Conservation (phyloP, 2,113 vertebrate genomes). For the Muntiacus muntjak region DNA sequence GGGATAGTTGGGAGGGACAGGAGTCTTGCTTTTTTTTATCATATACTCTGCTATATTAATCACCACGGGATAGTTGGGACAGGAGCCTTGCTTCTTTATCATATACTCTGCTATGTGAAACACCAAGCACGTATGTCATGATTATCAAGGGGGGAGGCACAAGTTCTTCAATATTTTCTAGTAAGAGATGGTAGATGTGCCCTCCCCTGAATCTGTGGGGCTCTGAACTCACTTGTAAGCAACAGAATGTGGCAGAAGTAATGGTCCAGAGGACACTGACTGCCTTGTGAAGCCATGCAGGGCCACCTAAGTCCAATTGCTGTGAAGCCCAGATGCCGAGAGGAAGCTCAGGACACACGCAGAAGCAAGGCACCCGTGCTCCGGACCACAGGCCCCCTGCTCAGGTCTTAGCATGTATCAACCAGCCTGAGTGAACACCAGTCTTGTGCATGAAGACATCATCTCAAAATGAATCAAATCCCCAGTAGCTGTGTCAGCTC, state of each 20-base stretch:
- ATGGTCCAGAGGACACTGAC: neutral
- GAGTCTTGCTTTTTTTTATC: neutral
- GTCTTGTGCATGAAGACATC: neutral
- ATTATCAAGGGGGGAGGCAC: neutral
- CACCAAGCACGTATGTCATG: neutral
- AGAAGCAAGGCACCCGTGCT: neutral
- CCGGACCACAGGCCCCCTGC: neutral
- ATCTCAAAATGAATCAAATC: neutral
- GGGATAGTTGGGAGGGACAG: neutral
- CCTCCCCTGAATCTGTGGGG: neutral
- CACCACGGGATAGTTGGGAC: too few relatives aligned
- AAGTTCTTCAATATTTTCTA: conserved; percentile 25
- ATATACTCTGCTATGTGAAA: neutral
- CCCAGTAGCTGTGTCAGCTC: neutral
- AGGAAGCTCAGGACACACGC: neutral
- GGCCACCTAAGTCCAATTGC: neutral
- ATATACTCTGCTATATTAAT: neutral
- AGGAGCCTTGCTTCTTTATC: neutral
- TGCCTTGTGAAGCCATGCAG: neutral
- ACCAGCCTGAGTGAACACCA: neutral
- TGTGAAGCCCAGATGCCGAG: neutral
- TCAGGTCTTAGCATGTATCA: neutral
- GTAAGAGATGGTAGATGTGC: neutral
- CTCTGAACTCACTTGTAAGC: neutral
- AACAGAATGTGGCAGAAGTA: neutral